Percentiles rank a stretch among this genome's conserved stretches.
phyloP scores from a whole-genome alignment of 2,888 invertebrate species.

The Lepidocyrtinus sp. region DNA sequence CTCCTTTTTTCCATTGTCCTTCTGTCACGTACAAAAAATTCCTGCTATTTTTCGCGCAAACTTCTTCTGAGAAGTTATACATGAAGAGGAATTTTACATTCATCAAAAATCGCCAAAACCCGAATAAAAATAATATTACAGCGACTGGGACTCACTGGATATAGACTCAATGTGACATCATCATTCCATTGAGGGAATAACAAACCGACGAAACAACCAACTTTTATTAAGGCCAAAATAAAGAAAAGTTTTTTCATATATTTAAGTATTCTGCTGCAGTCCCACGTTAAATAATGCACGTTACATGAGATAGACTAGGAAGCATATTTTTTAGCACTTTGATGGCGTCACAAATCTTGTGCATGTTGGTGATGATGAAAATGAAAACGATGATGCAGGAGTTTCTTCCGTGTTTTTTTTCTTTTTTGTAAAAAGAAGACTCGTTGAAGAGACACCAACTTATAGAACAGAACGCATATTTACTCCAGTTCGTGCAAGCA shows the following conservation, averaged over 20 bases:
- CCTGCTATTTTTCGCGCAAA: no score
- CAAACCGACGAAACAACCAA: background rate
- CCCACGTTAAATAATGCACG: background rate
- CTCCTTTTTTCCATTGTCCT: no score
- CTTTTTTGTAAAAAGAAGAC: no score
- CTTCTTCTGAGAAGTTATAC: no score
- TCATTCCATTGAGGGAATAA: no score
- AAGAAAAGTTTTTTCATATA: slow-evolving; percentile 9
- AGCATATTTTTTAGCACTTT: slow-evolving; percentile 1
- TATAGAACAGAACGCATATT: background rate
- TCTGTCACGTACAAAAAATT: no score
- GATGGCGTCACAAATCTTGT: slow-evolving; percentile 52
- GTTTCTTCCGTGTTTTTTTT: slow-evolving; percentile 12
- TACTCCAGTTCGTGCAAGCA: no score
- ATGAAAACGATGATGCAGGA: slow-evolving; percentile 30
- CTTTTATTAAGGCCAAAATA: background rate
- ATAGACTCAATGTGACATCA: no score
- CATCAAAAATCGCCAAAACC: no score
- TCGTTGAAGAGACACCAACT: background rate
- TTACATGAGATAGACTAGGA: slow-evolving; percentile 13
- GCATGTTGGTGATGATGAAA: slow-evolving; percentile 29
- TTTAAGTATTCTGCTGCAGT: background rate
- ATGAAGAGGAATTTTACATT: no score
- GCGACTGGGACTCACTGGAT: no score
- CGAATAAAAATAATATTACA: no score